Conservation (phyloP, 2,888 invertebrate genomes). For the Patella pellucida region DNA sequence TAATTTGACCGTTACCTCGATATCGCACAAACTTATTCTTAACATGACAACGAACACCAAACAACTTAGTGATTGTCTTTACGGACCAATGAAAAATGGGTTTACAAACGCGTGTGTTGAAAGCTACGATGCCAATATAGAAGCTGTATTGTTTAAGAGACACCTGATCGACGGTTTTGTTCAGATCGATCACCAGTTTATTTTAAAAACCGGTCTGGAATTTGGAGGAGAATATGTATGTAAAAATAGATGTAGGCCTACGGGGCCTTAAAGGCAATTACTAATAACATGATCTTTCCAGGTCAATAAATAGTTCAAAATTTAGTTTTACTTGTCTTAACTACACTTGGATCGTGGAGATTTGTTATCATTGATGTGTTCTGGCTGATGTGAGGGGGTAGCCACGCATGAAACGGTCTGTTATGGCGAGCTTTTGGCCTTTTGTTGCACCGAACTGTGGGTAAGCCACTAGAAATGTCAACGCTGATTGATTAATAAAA, state of each 20-base stretch:
- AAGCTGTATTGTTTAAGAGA: slow-evolving; percentile 34
- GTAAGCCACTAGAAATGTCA: too few relatives aligned
- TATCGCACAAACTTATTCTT: slow-evolving; percentile 39
- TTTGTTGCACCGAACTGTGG: too few relatives aligned
- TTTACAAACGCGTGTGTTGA: slow-evolving; percentile 51
- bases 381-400: too few relatives aligned
- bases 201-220: slow-evolving; percentile 49
- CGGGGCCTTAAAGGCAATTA: too few relatives aligned
- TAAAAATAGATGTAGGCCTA: slow-evolving; percentile 13
- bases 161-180: slow-evolving; percentile 12
- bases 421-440: too few relatives aligned
- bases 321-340: too few relatives aligned
- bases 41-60: slow-evolving; percentile 24
- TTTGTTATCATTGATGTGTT: too few relatives aligned
- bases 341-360: too few relatives aligned
- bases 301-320: too few relatives aligned
- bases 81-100: slow-evolving; percentile 50
- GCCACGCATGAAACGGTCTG: too few relatives aligned
- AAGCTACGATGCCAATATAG: slow-evolving; percentile 46
- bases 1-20: slow-evolving; percentile 33
- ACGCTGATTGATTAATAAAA: too few relatives aligned
- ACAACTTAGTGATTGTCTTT: slow-evolving; percentile 52
- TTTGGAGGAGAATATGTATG: slow-evolving; percentile 57
- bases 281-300: too few relatives aligned
- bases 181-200: slow-evolving; percentile 40